A percentile compares a stretch with the other conserved stretches of the same genome.
phyloP scores from a whole-genome alignment of 2,888 invertebrate species.

The Leucoptera coffeella region DNA sequence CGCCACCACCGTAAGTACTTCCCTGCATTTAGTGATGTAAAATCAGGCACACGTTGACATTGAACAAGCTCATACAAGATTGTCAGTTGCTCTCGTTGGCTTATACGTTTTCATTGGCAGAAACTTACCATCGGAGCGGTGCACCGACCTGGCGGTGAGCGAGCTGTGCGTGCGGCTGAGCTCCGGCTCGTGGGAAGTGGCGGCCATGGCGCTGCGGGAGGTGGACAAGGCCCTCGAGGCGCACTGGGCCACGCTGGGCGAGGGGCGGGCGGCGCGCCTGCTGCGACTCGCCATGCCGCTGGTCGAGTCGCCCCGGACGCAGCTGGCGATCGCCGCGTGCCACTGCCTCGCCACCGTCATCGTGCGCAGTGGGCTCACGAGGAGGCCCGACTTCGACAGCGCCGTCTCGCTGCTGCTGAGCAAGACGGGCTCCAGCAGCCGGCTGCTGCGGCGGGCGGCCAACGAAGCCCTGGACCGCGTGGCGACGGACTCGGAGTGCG shows the following conservation, averaged over 20 bases:
- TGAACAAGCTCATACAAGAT: too few species aligned
- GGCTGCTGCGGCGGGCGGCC: constrained; percentile 69
- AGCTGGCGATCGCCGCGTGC: constrained; percentile 28
- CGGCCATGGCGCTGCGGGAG: too few species aligned
- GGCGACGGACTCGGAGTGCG: constrained; percentile 60
- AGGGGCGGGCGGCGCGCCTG: constrained; percentile 10
- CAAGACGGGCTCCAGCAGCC: constrained; percentile 68
- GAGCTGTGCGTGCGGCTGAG: too few species aligned
- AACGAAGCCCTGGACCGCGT: constrained; percentile 64
- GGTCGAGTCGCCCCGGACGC: constrained; percentile 34
- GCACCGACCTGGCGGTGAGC: too few species aligned
- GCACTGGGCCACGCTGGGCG: constrained; percentile 19
- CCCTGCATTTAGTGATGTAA: too few species aligned
- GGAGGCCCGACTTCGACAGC: constrained; percentile 61
- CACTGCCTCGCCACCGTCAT: constrained; percentile 21
- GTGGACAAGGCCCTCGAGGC: too few species aligned
- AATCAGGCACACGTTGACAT: too few species aligned
- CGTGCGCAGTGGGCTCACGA: constrained; percentile 34
- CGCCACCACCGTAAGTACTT: too few species aligned
- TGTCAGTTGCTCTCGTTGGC: too few species aligned
- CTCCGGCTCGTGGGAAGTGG: too few species aligned
- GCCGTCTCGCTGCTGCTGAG: constrained; percentile 58
- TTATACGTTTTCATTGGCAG: too few species aligned
- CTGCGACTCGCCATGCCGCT: constrained; percentile 7
- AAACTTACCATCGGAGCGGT: too few species aligned